Evolutionary conservation across 2,888 invertebrate genomes (phyloP).

Genomic region (Emesis russula): DNA sequence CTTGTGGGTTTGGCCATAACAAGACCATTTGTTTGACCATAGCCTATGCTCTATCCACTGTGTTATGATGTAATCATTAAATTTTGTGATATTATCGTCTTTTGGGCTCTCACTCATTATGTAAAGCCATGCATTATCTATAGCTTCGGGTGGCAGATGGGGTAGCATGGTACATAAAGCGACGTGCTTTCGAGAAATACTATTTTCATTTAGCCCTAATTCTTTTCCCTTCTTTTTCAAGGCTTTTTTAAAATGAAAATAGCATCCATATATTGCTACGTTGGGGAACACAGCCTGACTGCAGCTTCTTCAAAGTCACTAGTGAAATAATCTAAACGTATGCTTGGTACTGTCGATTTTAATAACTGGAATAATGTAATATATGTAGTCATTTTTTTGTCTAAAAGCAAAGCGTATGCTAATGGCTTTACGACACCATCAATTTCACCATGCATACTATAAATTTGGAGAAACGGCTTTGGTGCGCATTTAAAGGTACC

Average conservation of each 20-base stretch:
- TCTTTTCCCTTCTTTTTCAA: neutral
- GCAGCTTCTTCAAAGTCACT: neutral
- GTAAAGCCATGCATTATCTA: neutral
- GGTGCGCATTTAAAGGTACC: too few species aligned
- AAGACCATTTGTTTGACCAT: slow-evolving; percentile 5
- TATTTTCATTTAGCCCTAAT: neutral
- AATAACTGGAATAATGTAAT: neutral
- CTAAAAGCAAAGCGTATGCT: neutral
- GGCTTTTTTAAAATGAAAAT: neutral
- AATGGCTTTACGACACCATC: neutral
- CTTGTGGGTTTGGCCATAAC: neutral
- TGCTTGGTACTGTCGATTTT: neutral
- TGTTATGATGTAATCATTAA: neutral
- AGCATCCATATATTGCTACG: neutral
- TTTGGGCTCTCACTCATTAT: neutral
- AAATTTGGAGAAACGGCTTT: too few species aligned
- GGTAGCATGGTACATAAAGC: neutral
- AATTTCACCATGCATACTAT: too few species aligned
- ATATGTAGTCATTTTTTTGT: neutral
- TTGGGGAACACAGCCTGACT: neutral
- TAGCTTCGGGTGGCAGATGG: neutral
- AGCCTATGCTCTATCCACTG: neutral
- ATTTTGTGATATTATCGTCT: neutral
- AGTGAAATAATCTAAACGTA: neutral
- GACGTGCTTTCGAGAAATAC: neutral